These are phyloP conservation scores for Trogon surrucura DNA, from an alignment of 2,113 vertebrate species.

Conservation along the genomic window DNA sequence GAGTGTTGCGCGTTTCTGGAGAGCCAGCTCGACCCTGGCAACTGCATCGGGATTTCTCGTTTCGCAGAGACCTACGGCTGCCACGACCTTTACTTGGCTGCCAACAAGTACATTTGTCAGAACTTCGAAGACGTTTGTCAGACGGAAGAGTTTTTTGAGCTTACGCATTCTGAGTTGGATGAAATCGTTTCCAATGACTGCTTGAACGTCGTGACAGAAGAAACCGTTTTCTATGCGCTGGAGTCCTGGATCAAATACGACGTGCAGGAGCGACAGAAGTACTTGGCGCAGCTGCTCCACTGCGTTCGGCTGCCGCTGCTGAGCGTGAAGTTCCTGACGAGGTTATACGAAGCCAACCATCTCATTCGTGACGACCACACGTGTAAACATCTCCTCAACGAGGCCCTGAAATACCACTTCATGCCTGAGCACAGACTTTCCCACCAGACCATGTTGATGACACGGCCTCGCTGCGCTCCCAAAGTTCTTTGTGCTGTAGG, in stretches of 20 bases:
- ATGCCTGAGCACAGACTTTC: slow-evolving; percentile 98
- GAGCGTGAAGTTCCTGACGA: slow-evolving; percentile 96
- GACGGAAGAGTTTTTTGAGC: slow-evolving; percentile 96
- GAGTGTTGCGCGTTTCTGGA: slow-evolving; percentile 97
- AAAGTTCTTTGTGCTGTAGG: slow-evolving; percentile 96
- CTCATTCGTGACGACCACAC: slow-evolving; percentile 96
- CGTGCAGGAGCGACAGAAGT: slow-evolving; percentile 91
- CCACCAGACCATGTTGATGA: slow-evolving; percentile 91
- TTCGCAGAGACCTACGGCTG: slow-evolving; percentile 98
- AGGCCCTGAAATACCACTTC: slow-evolving; percentile 98
- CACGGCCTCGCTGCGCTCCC: slow-evolving; percentile 91
- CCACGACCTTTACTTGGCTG: slow-evolving; percentile 92
- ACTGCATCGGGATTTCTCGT: slow-evolving; percentile 97
- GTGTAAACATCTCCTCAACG: slow-evolving; percentile 96
- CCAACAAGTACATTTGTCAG: slow-evolving; percentile 94
- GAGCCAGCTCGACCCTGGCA: slow-evolving; percentile 94
- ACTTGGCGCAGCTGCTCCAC: slow-evolving; percentile 91
- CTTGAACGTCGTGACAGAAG: slow-evolving; percentile 93
- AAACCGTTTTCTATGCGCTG: slow-evolving; percentile 93
- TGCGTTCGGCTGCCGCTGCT: slow-evolving; percentile 94
- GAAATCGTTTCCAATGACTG: slow-evolving; percentile 98
- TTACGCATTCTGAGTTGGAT: slow-evolving; percentile 90
- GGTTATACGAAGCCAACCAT: slow-evolving; percentile 97
- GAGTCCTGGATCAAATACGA: slow-evolving; percentile 98
- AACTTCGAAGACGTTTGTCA: slow-evolving; percentile 97